A percentile compares a stretch with the other conserved stretches of the same genome.
Conservation (phyloP, 2,888 invertebrate genomes). For the Mycogona germanica region DNA sequence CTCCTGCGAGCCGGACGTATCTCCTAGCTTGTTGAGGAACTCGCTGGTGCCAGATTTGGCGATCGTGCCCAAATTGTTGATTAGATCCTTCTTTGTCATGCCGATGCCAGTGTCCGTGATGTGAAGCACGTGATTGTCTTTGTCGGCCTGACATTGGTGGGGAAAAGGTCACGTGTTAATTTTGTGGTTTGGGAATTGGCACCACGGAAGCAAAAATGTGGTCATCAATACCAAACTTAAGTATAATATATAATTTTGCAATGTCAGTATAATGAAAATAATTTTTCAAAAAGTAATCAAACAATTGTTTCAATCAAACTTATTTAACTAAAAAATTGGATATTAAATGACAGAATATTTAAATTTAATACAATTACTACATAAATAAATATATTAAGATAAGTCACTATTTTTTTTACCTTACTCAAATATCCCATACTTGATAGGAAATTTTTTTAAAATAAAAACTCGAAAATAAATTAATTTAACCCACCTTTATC, state of each 20-base stretch:
- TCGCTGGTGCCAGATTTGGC: constrained; percentile 97
- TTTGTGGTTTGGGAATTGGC: too few relatives aligned
- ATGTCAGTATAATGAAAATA: too few relatives aligned
- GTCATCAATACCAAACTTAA: too few relatives aligned
- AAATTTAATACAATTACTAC: constrained; percentile 4
- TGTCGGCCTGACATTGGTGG: constrained; percentile 51
- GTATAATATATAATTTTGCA: too few relatives aligned
- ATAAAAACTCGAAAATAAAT: too few relatives aligned
- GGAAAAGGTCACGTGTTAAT: too few relatives aligned
- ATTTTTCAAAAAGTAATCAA: too few relatives aligned
- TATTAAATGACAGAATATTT: background rate
- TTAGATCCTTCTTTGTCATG: constrained; percentile 87
- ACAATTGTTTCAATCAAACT: too few relatives aligned
- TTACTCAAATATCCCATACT: too few relatives aligned
- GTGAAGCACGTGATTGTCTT: constrained; percentile 78
- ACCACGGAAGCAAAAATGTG: too few relatives aligned
- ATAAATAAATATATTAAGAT: background rate
- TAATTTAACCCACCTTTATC: constrained; percentile 55
- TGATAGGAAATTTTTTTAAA: background rate
- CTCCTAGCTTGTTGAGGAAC: constrained; percentile 83
- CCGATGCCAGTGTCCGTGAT: constrained; percentile 96
- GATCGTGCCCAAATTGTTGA: constrained; percentile 95
- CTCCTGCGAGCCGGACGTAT: constrained; percentile 45
- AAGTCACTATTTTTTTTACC: too few relatives aligned
- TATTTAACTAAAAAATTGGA: background rate